Conservation (phyloP, 2,888 invertebrate species). For the Drosophila basisetae region DNA sequence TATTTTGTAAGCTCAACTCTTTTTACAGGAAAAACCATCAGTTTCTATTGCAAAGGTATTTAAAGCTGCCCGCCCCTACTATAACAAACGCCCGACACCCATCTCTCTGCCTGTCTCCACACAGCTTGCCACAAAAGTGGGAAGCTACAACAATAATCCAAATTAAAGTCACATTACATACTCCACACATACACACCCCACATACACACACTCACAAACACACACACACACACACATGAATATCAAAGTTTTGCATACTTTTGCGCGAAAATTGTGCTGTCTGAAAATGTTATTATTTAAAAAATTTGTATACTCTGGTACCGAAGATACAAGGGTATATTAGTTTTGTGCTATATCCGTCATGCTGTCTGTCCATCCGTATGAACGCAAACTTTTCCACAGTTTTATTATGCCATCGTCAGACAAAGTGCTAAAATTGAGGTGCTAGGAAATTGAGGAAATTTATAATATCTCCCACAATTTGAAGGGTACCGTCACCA, state of each 20-base stretch:
- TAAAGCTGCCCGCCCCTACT: constrained; percentile 69
- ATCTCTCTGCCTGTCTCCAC: constrained; percentile 12
- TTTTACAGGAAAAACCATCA: constrained; percentile 84
- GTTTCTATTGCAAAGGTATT: constrained; percentile 82
- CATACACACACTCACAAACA: constrained; percentile 24
- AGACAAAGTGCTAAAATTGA: no score
- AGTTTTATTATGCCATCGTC: no score
- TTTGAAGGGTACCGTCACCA: neutral
- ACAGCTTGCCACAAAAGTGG: constrained; percentile 42
- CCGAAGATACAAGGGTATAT: neutral
- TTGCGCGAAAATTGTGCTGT: constrained; percentile 60
- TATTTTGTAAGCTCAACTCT: constrained; percentile 78
- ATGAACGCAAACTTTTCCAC: neutral
- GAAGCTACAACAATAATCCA: constrained; percentile 55
- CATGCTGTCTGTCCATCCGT: neutral
- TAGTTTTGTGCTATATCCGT: neutral
- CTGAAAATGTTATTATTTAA: constrained; percentile 6
- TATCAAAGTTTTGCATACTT: constrained; percentile 57
- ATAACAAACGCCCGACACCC: constrained; percentile 2
- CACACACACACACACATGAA: constrained; percentile 8
- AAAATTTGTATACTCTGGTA: neutral
- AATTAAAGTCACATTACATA: constrained; percentile 57
- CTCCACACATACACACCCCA: constrained; percentile 22
- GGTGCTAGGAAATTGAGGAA: no score
- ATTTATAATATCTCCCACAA: neutral